phyloP scores from a whole-genome alignment of 2,113 vertebrate species.

The Phylloscopus trochilus region DNA sequence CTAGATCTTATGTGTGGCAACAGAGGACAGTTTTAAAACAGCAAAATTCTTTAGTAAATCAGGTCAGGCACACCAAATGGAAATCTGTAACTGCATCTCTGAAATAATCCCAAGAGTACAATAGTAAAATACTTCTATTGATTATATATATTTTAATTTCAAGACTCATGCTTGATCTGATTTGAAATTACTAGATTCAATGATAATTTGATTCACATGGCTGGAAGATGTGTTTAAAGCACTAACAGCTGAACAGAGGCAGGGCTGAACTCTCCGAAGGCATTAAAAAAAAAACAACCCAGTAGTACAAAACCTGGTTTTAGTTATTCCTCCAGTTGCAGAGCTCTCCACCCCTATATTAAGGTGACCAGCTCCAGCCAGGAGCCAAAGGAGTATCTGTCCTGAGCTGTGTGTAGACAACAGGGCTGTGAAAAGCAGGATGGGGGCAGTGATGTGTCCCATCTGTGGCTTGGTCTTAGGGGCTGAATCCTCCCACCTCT shows the following conservation, averaged over 20 bases:
- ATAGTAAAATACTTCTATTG: neutral
- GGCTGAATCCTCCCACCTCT: neutral
- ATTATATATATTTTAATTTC: neutral
- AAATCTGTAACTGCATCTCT: neutral
- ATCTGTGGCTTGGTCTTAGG: neutral
- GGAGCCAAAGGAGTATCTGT: neutral
- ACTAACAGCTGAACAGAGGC: neutral
- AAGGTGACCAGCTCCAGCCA: neutral
- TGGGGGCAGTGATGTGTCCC: neutral
- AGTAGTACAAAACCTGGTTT: neutral
- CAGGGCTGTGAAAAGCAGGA: neutral
- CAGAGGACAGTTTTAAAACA: neutral
- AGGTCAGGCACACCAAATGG: neutral
- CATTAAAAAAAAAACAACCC: neutral
- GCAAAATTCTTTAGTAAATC: neutral
- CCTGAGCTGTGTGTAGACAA: neutral
- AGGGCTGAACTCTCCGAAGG: neutral
- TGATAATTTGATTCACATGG: neutral
- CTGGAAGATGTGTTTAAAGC: neutral
- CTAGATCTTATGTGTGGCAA: neutral
- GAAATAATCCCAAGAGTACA: neutral
- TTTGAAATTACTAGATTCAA: slow-evolving; percentile 13
- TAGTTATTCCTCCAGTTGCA: neutral
- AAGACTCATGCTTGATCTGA: neutral
- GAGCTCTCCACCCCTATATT: neutral